A percentile compares a stretch with the other conserved stretches of the same genome.
Conservation (phyloP, 2,888 invertebrate species). For the Seira ritae region DNA sequence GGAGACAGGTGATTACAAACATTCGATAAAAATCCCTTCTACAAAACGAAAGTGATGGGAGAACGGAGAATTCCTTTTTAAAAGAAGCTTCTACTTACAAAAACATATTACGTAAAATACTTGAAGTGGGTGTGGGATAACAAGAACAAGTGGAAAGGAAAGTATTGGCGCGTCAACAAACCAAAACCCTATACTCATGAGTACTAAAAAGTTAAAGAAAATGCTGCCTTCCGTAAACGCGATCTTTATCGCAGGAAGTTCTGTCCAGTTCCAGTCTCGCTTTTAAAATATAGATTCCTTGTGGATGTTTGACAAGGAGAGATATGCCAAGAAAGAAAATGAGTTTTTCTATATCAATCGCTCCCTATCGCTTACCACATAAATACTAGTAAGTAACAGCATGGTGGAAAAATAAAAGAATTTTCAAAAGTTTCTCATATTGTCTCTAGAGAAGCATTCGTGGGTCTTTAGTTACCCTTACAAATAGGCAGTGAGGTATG, state of each 20-base stretch:
- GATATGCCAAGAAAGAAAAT: too few relatives aligned
- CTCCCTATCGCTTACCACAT: background rate
- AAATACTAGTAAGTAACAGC: background rate
- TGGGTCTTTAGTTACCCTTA: background rate
- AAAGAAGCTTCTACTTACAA: background rate
- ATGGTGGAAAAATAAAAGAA: background rate
- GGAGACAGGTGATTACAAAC: constrained; percentile 17
- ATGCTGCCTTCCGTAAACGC: background rate
- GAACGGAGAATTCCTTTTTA: background rate
- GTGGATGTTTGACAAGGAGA: too few relatives aligned
- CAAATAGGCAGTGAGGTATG: background rate
- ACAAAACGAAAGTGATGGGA: background rate
- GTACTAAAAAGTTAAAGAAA: background rate
- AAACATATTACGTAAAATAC: background rate
- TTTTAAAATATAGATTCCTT: background rate
- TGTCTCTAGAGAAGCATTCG: background rate
- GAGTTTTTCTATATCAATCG: background rate
- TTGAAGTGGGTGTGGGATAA: background rate
- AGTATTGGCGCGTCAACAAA: background rate
- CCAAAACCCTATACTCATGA: background rate
- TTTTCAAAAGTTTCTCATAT: constrained; percentile 7
- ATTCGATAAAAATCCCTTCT: background rate
- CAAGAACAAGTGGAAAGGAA: background rate
- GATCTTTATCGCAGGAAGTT: constrained; percentile 15
- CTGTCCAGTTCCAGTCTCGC: background rate